These are phyloP conservation scores for Clinocottus analis DNA, from an alignment of 2,113 vertebrate genomes.

Conservation along the genomic window DNA sequence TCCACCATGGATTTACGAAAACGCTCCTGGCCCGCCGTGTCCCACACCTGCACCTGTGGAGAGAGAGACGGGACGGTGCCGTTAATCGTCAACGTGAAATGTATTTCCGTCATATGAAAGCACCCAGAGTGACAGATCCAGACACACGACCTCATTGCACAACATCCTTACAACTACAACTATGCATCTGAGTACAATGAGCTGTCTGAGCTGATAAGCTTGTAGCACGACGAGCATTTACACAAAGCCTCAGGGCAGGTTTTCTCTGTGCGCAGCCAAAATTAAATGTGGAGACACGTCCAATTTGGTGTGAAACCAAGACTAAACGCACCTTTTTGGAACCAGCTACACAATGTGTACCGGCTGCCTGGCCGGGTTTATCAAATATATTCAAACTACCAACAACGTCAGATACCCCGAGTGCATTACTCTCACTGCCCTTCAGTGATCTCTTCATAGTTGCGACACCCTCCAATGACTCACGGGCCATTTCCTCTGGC, in stretches of 20 bases:
- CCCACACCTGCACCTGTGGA: constrained; percentile 95
- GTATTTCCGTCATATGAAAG: background rate
- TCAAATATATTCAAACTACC: background rate
- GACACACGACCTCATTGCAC: background rate
- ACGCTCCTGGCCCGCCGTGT: constrained; percentile 96
- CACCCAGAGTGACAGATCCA: constrained; percentile 7
- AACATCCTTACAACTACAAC: background rate
- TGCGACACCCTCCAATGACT: background rate
- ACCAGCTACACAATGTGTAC: background rate
- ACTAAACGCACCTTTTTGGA: background rate
- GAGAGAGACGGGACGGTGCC: background rate
- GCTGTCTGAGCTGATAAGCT: constrained; percentile 7
- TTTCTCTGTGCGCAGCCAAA: background rate
- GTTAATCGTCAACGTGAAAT: background rate
- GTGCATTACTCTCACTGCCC: background rate
- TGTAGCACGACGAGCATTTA: background rate
- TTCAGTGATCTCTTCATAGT: background rate
- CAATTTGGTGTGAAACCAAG: background rate
- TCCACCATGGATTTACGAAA: constrained; percentile 98
- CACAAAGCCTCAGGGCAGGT: constrained; percentile 3
- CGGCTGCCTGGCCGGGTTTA: too few relatives aligned
- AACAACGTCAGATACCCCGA: background rate
- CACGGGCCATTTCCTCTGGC: background rate
- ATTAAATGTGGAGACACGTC: background rate
- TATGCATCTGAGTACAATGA: background rate